These are phyloP conservation scores for Anaspis maculata DNA, from an alignment of 2,888 invertebrate species.

Conservation along the genomic window DNA sequence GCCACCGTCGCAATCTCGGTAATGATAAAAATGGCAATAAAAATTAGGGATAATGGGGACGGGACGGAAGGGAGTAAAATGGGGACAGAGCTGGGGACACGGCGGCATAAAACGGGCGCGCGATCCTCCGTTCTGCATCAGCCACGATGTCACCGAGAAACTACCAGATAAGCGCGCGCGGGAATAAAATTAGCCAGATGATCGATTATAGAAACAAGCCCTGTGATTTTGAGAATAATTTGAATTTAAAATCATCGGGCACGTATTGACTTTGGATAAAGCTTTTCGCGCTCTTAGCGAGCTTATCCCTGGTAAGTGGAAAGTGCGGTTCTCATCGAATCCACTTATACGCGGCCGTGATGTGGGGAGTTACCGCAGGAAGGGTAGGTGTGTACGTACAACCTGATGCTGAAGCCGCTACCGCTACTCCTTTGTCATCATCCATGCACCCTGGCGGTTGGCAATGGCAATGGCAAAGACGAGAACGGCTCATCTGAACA, in stretches of 20 bases:
- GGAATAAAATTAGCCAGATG: conserved; percentile 60
- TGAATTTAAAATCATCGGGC: conserved; percentile 41
- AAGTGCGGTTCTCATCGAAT: conserved; percentile 36
- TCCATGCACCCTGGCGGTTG: no score
- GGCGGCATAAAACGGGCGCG: no score
- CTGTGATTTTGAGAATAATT: no score
- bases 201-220: conserved; percentile 50
- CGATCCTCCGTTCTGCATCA: no score
- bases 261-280: conserved; percentile 36
- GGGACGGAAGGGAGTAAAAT: conserved; percentile 22
- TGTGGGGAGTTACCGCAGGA: no score
- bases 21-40: conserved; percentile 45
- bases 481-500: no score
- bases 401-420: no score
- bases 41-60: conserved; percentile 42
- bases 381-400: no score
- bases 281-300: conserved; percentile 28
- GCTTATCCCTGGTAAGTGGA: conserved; percentile 38
- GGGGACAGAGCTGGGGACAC: no score
- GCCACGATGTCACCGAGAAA: conserved; percentile 24
- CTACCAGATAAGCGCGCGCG: conserved; percentile 35
- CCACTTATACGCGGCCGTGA: no score
- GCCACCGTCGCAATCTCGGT: conserved; percentile 42
- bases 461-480: no score
- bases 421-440: no score